These are phyloP conservation scores for Paralichthys olivaceus DNA, from an alignment of 2,113 vertebrate species.

Conservation along the genomic window DNA sequence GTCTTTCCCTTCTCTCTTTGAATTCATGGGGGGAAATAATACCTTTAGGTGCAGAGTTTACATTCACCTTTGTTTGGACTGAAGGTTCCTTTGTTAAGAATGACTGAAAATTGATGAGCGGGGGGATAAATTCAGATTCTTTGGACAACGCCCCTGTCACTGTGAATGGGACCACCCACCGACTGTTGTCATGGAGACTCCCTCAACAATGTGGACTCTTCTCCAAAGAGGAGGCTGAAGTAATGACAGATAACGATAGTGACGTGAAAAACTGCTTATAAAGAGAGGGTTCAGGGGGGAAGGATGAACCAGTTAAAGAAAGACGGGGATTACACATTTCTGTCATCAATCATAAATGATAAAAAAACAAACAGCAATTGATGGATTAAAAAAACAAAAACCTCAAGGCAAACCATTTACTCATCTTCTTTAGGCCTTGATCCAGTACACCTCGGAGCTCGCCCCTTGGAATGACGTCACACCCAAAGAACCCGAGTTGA, in stretches of 20 bases:
- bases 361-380: not conserved
- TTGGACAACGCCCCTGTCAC: not conserved
- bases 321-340: slow-evolving; percentile 23
- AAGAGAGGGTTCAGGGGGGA: not conserved
- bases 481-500: no score
- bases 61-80: not conserved
- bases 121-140: slow-evolving; percentile 25
- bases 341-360: slow-evolving; percentile 18
- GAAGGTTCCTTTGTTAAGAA: slow-evolving; percentile 18
- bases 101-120: slow-evolving; percentile 35
- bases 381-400: not conserved
- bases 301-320: not conserved
- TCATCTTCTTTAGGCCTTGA: no score
- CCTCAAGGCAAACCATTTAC: no score
- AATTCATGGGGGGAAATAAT: not conserved
- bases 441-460: no score
- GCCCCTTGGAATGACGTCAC: no score
- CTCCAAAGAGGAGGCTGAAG: slow-evolving; percentile 20
- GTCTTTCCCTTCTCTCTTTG: not conserved
- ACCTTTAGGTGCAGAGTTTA: not conserved
- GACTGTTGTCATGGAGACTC: slow-evolving; percentile 63
- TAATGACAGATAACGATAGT: slow-evolving; percentile 55
- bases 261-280: slow-evolving; percentile 42
- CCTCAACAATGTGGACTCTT: slow-evolving; percentile 56
- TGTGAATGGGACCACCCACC: slow-evolving; percentile 56